Conservation (phyloP, 37 sponge, comb jelly and placozoan genomes). For the Ephydatia muelleri region DNA sequence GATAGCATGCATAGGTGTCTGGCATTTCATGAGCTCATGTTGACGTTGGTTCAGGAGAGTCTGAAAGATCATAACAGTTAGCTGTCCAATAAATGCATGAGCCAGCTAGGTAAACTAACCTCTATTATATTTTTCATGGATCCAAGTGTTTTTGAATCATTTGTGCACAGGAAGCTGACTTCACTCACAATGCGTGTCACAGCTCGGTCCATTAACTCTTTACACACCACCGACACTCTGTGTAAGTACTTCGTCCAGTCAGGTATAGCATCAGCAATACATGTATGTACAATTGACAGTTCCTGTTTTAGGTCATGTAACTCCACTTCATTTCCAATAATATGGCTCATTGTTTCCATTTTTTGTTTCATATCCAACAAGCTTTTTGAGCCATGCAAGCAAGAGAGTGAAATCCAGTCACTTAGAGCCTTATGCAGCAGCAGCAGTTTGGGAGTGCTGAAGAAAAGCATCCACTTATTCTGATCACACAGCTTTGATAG, state of each 20-base stretch:
- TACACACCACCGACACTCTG: neutral
- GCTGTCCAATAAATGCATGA: neutral
- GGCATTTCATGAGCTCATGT: no score
- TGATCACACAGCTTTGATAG: constrained; percentile 32
- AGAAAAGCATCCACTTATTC: constrained; percentile 65
- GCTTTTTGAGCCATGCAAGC: neutral
- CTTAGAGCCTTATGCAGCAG: constrained; percentile 27
- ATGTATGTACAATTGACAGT: neutral
- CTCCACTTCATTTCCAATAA: neutral
- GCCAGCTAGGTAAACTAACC: neutral
- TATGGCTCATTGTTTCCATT: neutral
- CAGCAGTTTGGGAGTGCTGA: constrained; percentile 61
- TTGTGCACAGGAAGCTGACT: neutral
- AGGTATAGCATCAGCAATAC: neutral
- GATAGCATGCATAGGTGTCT: no score
- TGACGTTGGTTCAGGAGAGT: neutral
- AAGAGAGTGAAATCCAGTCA: neutral
- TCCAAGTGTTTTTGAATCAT: neutral
- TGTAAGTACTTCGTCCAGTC: neutral
- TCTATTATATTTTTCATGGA: neutral
- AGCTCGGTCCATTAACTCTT: neutral
- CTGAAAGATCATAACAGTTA: no score
- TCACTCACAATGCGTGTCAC: neutral
- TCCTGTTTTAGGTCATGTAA: neutral
- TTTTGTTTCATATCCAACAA: neutral